Evolutionary conservation across 2,888 invertebrate species (phyloP).

Genomic region (Idaea aversata): DNA sequence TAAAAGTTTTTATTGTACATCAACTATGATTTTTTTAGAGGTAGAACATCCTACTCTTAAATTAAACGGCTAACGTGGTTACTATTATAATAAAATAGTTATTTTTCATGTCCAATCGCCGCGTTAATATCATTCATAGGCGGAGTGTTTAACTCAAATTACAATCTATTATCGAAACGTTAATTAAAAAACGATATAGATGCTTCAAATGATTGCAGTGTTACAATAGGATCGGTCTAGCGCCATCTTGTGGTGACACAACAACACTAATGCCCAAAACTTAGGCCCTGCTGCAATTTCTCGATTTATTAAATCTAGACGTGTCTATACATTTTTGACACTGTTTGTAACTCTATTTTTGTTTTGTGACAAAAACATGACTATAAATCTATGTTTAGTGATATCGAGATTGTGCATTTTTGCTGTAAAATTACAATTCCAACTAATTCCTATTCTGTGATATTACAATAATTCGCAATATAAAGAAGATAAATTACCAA

Average conservation of each 20-base stretch:
- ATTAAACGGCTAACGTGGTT: slow-evolving; percentile 71
- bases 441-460: no score
- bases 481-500: no score
- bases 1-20: slow-evolving; percentile 79
- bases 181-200: slow-evolving; percentile 28
- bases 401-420: no score
- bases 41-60: slow-evolving; percentile 79
- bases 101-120: slow-evolving; percentile 51
- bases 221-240: not conserved
- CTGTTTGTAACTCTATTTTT: no score
- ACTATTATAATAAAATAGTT: slow-evolving; percentile 63
- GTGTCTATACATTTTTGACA: no score
- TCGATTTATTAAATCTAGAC: no score
- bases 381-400: no score
- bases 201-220: slow-evolving; percentile 28
- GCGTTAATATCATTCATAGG: slow-evolving; percentile 70
- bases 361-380: no score
- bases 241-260: not conserved
- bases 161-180: slow-evolving; percentile 20
- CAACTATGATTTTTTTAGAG: slow-evolving; percentile 79
- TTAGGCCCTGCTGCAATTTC: no score
- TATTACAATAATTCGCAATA: no score
- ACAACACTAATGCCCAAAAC: not conserved
- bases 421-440: no score
- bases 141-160: slow-evolving; percentile 62